Conservation (phyloP, 1,140 invertebrate genomes). For the Drosophila triauraria region DNA sequence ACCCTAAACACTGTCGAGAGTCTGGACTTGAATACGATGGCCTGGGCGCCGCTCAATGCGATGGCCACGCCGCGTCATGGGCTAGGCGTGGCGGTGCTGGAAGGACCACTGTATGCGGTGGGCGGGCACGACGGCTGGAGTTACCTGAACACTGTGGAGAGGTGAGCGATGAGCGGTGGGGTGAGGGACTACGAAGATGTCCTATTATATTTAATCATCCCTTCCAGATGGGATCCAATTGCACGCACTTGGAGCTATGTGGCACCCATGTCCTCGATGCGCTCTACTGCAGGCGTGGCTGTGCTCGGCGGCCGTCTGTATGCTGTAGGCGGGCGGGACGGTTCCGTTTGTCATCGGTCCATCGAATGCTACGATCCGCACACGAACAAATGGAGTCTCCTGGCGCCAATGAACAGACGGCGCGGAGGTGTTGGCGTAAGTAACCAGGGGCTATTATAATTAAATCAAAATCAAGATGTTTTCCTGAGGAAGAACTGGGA, state of each 20-base stretch:
- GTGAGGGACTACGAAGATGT: background rate
- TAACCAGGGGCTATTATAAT: background rate
- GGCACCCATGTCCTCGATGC: conserved; percentile 93
- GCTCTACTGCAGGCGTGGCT: conserved; percentile 95
- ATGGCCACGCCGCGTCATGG: conserved; percentile 97
- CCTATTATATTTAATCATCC: background rate
- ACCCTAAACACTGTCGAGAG: conserved; percentile 95
- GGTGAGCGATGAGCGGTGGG: conserved; percentile 84
- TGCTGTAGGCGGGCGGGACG: conserved; percentile 96
- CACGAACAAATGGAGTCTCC: conserved; percentile 94
- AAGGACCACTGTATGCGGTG: conserved; percentile 96
- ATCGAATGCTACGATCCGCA: conserved; percentile 97
- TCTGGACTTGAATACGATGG: conserved; percentile 91
- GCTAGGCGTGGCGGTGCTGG: conserved; percentile 94
- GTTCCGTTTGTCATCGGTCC: conserved; percentile 94
- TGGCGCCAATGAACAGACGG: conserved; percentile 95
- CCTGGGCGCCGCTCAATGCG: conserved; percentile 92
- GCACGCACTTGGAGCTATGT: conserved; percentile 95
- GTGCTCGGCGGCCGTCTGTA: conserved; percentile 94
- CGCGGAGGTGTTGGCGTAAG: conserved; percentile 93
- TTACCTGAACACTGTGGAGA: conserved; percentile 96
- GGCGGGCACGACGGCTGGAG: conserved; percentile 98
- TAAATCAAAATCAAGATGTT: background rate
- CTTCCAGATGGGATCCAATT: conserved; percentile 92
- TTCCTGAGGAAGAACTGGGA: background rate